Conservation (phyloP, 1,140 invertebrate species). For the Aphis craccivora region DNA sequence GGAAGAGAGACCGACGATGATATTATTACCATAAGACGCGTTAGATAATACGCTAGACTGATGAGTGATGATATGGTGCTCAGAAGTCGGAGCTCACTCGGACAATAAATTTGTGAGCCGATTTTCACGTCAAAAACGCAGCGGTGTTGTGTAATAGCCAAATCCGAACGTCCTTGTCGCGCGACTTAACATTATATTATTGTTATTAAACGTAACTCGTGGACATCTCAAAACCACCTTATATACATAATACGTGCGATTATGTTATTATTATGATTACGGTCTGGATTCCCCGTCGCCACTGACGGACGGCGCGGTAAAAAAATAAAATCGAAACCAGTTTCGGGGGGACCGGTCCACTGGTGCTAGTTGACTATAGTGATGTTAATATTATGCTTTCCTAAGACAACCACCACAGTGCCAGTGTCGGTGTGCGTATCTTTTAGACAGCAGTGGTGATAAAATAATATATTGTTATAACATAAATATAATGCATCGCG, state of each 20-base stretch:
- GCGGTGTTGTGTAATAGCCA: neutral
- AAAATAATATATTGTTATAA: neutral
- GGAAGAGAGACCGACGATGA: neutral
- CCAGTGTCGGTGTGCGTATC: neutral
- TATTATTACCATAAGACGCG: neutral
- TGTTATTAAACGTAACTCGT: neutral
- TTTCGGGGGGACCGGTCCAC: neutral
- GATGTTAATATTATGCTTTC: neutral
- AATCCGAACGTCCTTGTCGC: neutral
- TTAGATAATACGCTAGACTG: neutral
- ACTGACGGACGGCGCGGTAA: neutral
- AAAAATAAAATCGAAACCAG: constrained; percentile 11
- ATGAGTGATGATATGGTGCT: neutral
- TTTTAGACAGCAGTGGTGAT: neutral
- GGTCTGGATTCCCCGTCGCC: constrained; percentile 6
- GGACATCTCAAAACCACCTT: neutral
- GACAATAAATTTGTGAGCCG: neutral
- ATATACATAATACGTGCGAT: neutral
- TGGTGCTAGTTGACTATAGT: no score
- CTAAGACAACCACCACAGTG: neutral
- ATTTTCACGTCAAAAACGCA: neutral
- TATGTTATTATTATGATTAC: neutral
- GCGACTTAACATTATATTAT: neutral
- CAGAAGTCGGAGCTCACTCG: neutral
- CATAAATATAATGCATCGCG: neutral